Conservation (phyloP, 2,888 invertebrate genomes). For the Anthophora plumipes region DNA sequence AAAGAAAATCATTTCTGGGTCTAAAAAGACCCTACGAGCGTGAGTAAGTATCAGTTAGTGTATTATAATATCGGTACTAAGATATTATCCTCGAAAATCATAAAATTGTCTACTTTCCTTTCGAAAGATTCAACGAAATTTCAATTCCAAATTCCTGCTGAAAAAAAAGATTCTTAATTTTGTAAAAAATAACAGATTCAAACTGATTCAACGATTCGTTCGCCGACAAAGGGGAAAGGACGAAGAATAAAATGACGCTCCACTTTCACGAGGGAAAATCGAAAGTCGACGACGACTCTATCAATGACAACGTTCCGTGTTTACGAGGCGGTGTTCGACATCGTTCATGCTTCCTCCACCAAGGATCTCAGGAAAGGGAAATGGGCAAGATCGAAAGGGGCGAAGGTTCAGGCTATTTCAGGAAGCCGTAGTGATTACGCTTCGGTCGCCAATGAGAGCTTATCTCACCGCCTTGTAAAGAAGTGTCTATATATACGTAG, state of each 20-base stretch:
- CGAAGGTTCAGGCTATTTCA: conserved; percentile 67
- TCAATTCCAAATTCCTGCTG: no score
- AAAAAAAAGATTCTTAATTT: no score
- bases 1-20: no score
- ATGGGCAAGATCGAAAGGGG: conserved; percentile 42
- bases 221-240: no score
- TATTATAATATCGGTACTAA: no score
- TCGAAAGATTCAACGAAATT: no score
- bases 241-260: background rate
- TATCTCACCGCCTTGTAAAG: conserved; percentile 65
- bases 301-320: background rate
- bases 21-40: no score
- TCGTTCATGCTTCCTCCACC: conserved; percentile 49
- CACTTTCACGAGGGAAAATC: background rate
- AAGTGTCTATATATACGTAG: conserved; percentile 57
- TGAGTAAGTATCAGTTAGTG: no score
- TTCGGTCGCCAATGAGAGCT: conserved; percentile 72
- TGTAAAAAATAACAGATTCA: no score
- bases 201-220: no score
- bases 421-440: conserved; percentile 70
- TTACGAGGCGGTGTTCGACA: background rate
- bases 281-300: background rate
- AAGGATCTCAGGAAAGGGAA: conserved; percentile 62
- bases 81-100: no score
- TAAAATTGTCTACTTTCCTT: no score